phyloP scores from a whole-genome alignment of 2,888 invertebrate species.

The Nomada ferruginata region DNA sequence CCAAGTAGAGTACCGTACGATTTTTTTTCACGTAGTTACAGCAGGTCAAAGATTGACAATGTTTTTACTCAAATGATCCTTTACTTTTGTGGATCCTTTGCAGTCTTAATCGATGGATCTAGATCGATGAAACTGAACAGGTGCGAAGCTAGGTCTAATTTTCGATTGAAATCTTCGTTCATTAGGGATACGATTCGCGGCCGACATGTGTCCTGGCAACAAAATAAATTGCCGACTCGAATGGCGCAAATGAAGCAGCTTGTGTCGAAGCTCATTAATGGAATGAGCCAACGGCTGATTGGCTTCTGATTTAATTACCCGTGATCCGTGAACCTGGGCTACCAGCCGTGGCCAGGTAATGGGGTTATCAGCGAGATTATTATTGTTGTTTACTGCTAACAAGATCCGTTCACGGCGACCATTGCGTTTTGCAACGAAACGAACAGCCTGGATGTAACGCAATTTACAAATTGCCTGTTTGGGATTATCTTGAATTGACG shows the following conservation, averaged over 20 bases:
- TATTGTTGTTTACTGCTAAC: conserved; percentile 80
- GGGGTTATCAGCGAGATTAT: conserved; percentile 79
- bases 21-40: no score
- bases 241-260: conserved; percentile 63
- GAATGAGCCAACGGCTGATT: conserved; percentile 77
- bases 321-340: conserved; percentile 59
- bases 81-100: no score
- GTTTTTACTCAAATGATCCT: no score
- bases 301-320: conserved; percentile 79
- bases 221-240: conserved; percentile 64
- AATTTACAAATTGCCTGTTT: conserved; percentile 63
- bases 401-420: conserved; percentile 68
- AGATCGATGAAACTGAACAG: not conserved
- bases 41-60: no score
- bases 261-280: conserved; percentile 75
- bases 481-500: conserved; percentile 53
- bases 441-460: conserved; percentile 42
- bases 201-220: conserved; percentile 33
- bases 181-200: not conserved
- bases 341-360: conserved; percentile 63
- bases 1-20: no score
- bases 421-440: conserved; percentile 34
- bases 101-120: no score
- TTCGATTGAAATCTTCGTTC: not conserved
- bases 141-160: not conserved